phyloP scores from a whole-genome alignment of 2,113 vertebrate genomes.

The Pyrgilauda ruficollis region DNA sequence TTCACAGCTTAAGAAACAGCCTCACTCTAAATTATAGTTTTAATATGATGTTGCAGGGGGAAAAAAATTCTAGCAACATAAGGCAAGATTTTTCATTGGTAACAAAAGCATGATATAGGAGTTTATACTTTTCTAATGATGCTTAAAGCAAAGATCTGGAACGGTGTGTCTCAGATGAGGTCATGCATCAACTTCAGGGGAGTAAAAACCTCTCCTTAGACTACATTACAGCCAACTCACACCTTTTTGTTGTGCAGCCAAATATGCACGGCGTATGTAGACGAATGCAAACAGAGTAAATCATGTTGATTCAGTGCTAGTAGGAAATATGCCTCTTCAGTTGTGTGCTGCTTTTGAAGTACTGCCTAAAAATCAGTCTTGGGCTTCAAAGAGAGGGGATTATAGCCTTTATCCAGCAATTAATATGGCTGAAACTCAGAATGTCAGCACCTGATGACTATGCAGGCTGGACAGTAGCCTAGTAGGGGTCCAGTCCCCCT shows the following conservation, averaged over 20 bases:
- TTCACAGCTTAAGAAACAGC: constrained; percentile 29
- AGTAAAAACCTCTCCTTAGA: constrained; percentile 64
- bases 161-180: constrained; percentile 62
- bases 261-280: constrained; percentile 76
- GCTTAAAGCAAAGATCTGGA: constrained; percentile 66
- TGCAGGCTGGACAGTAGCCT: constrained; percentile 82
- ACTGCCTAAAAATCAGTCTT: constrained; percentile 88
- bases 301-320: constrained; percentile 76
- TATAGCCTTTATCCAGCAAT: constrained; percentile 94
- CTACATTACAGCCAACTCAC: constrained; percentile 69
- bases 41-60: constrained; percentile 14
- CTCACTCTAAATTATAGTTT: constrained; percentile 53
- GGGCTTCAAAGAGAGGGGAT: constrained; percentile 93
- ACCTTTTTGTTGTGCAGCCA: constrained; percentile 74
- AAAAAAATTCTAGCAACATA: background rate
- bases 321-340: constrained; percentile 77
- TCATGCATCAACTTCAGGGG: constrained; percentile 69
- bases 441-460: constrained; percentile 87
- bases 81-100: constrained; percentile 30
- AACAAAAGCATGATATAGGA: constrained; percentile 48
- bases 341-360: constrained; percentile 83
- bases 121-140: constrained; percentile 70
- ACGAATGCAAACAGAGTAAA: constrained; percentile 75
- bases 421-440: constrained; percentile 92
- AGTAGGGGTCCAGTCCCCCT: constrained; percentile 81